A percentile compares a stretch with the other conserved stretches of the same genome.
Conservation (phyloP, 2,797 vertebrate genomes). For the Capromys pilorides region DNA sequence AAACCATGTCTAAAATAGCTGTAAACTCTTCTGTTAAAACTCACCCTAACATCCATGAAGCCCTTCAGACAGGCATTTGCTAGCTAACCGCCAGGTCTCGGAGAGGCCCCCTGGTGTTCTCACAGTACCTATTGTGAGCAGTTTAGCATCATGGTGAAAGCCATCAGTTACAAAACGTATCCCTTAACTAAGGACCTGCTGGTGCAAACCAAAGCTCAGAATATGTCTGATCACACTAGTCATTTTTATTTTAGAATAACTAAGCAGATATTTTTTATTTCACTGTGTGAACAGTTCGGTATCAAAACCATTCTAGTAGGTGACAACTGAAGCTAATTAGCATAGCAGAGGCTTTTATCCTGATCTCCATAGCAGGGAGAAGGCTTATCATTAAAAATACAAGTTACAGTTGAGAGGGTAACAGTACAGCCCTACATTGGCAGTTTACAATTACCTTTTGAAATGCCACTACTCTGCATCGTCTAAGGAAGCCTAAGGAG, state of each 20-base stretch:
- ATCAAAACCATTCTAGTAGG: not conserved
- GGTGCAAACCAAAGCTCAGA: not conserved
- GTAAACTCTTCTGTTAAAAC: not conserved
- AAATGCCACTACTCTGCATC: not conserved
- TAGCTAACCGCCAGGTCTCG: not conserved
- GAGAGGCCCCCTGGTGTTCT: not conserved
- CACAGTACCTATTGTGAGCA: not conserved
- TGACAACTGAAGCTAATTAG: conserved; percentile 46
- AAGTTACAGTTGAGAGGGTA: not conserved
- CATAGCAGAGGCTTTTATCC: not conserved
- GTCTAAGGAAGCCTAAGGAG: not conserved
- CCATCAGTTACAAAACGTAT: not conserved
- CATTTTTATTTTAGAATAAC: conserved; percentile 49
- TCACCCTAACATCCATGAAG: no score
- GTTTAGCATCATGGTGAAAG: not conserved
- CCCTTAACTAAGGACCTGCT: not conserved
- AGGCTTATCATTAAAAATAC: conserved; percentile 11
- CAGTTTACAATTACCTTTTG: not conserved
- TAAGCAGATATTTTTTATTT: conserved; percentile 2
- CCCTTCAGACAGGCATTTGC: not conserved
- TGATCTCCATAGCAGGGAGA: not conserved
- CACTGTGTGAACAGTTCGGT: not conserved
- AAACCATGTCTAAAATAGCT: not conserved
- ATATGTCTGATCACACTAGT: not conserved
- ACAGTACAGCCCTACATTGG: not conserved